A percentile compares a stretch with the other conserved stretches of the same genome.
Conservation (phyloP, 2,797 vertebrate species). For the Anguilla obscura region DNA sequence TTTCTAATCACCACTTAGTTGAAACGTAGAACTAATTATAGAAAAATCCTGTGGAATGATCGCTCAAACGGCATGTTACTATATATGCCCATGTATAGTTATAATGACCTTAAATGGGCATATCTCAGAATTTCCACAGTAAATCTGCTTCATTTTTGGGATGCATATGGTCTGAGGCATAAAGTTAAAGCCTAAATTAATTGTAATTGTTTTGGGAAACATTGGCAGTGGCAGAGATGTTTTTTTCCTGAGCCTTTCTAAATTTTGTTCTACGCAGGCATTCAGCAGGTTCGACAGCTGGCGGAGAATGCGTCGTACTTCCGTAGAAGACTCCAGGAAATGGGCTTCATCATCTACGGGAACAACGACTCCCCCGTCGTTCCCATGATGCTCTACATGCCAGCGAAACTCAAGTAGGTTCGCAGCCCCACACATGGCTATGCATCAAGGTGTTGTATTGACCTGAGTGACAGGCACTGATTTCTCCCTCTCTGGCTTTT, state of each 20-base stretch:
- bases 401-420: conserved; percentile 89
- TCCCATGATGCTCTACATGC: conserved; percentile 98
- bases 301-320: conserved; percentile 93
- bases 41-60: too few species aligned
- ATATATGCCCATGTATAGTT: too few species aligned
- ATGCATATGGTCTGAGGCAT: too few species aligned
- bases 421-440: not conserved
- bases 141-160: too few species aligned
- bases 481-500: conserved; percentile 33
- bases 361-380: conserved; percentile 94
- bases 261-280: conserved; percentile 68
- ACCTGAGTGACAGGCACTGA: not conserved
- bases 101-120: too few species aligned
- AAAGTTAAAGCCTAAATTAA: not conserved
- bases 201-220: not conserved
- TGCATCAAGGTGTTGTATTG: not conserved
- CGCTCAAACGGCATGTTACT: too few species aligned
- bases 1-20: too few species aligned
- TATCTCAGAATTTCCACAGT: too few species aligned
- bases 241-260: not conserved
- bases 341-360: conserved; percentile 98
- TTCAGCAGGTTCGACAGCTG: conserved; percentile 82
- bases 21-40: too few species aligned
- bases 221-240: not conserved
- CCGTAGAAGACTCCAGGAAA: conserved; percentile 83